These are phyloP conservation scores for Leptoteleia sp. DNA, from an alignment of 1,140 invertebrate species.

Conservation along the genomic window DNA sequence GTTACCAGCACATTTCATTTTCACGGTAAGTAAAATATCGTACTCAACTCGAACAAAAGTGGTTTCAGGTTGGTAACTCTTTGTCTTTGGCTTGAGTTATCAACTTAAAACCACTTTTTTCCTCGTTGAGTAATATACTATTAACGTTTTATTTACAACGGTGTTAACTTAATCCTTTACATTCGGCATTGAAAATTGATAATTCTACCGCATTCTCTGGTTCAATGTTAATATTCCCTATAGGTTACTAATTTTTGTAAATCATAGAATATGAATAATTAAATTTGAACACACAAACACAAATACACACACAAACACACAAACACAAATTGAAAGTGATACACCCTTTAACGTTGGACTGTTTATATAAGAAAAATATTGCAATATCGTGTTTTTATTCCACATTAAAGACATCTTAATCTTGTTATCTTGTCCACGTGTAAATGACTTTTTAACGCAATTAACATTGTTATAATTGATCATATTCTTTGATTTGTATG, in stretches of 20 bases:
- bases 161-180: too few relatives aligned
- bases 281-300: too few relatives aligned
- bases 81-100: too few relatives aligned
- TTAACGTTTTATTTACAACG: too few relatives aligned
- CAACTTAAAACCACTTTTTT: too few relatives aligned
- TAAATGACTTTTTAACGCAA: background rate
- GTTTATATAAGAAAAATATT: background rate
- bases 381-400: constrained; percentile 16
- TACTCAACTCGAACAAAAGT: too few relatives aligned
- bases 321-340: constrained; percentile 13
- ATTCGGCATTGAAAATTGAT: too few relatives aligned
- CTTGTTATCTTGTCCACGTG: background rate
- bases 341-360: background rate
- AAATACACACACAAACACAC: too few relatives aligned
- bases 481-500: constrained; percentile 1
- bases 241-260: background rate
- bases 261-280: constrained; percentile 7
- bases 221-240: constrained; percentile 5
- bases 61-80: too few relatives aligned
- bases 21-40: too few relatives aligned
- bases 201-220: background rate
- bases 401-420: background rate
- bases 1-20: too few relatives aligned
- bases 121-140: too few relatives aligned
- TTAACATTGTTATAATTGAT: background rate